A percentile compares a stretch with the other conserved stretches of the same genome.
phyloP scores from a whole-genome alignment of 2,113 vertebrate genomes.

The Phrynosoma platyrhinos region DNA sequence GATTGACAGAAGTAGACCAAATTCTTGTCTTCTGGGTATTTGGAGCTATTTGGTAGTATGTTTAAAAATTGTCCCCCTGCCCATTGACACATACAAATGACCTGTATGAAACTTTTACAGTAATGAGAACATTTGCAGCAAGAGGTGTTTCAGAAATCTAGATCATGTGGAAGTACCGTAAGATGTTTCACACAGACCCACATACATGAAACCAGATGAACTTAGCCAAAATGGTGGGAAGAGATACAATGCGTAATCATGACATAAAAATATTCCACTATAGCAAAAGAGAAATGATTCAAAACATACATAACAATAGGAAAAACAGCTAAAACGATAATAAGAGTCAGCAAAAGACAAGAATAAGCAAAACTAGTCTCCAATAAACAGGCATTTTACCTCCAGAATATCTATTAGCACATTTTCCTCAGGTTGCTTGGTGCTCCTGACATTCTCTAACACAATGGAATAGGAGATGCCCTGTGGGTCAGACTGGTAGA shows the following conservation, averaged over 20 bases:
- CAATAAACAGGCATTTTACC: slow-evolving; percentile 73
- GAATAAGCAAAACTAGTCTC: not conserved
- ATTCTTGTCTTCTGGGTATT: not conserved
- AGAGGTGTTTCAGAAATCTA: no score
- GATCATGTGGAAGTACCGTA: not conserved
- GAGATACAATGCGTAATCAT: not conserved
- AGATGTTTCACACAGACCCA: no score
- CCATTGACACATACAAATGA: not conserved
- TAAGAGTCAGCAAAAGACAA: not conserved
- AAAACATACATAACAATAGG: slow-evolving; percentile 1
- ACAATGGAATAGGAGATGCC: slow-evolving; percentile 89
- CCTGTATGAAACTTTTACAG: not conserved
- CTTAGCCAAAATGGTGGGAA: no score
- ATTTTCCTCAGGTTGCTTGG: slow-evolving; percentile 91
- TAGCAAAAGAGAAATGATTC: slow-evolving; percentile 3
- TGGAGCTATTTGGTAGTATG: not conserved
- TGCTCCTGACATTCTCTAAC: slow-evolving; percentile 92
- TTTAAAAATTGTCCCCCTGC: no score
- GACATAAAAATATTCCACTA: not conserved
- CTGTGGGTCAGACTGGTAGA: slow-evolving; percentile 93
- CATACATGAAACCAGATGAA: no score
- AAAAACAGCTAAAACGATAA: fast-evolving
- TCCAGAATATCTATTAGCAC: slow-evolving; percentile 94
- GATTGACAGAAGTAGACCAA: fast-evolving
- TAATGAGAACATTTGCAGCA: not conserved